Percentiles rank a stretch among this genome's conserved stretches.
Evolutionary conservation across 2,888 invertebrate genomes (phyloP).

Genomic region (Mermis nigrescens): DNA sequence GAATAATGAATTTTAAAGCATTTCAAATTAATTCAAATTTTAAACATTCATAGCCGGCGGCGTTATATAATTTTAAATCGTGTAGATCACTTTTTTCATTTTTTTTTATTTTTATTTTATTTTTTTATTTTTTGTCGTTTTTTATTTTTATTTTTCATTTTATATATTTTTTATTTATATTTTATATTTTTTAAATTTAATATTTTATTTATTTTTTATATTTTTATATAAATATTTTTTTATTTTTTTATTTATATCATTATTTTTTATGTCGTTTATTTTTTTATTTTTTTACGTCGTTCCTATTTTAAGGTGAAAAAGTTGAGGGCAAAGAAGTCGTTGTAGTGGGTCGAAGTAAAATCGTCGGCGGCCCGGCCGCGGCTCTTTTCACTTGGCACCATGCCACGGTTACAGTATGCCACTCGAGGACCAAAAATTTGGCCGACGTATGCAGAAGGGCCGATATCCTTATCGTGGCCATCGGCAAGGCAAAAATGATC

Average conservation of each 20-base stretch:
- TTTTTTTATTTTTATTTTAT: too few relatives aligned
- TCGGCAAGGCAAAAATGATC: conserved; percentile 71
- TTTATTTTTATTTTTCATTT: too few relatives aligned
- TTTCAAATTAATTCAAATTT: too few relatives aligned
- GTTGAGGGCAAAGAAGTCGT: conserved; percentile 69
- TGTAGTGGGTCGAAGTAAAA: conserved; percentile 85
- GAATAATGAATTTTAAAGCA: too few relatives aligned
- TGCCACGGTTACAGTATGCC: conserved; percentile 89
- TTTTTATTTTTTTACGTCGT: neutral
- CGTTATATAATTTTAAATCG: too few relatives aligned
- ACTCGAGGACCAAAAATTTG: conserved; percentile 54
- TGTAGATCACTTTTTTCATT: too few relatives aligned
- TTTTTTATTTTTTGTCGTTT: too few relatives aligned
- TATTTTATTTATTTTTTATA: too few relatives aligned
- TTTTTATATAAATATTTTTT: too few relatives aligned
- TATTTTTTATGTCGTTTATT: neutral
- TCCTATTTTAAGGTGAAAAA: conserved; percentile 50
- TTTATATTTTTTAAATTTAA: too few relatives aligned
- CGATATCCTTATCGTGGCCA: conserved; percentile 88
- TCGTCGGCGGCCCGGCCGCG: conserved; percentile 84
- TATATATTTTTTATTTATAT: too few relatives aligned
- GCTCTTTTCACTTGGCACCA: conserved; percentile 86
- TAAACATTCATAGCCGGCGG: too few relatives aligned
- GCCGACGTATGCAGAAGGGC: conserved; percentile 40
- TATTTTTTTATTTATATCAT: neutral